Evolutionary conservation across 2,113 vertebrate species (phyloP).

Genomic region (Orycteropus afer): DNA sequence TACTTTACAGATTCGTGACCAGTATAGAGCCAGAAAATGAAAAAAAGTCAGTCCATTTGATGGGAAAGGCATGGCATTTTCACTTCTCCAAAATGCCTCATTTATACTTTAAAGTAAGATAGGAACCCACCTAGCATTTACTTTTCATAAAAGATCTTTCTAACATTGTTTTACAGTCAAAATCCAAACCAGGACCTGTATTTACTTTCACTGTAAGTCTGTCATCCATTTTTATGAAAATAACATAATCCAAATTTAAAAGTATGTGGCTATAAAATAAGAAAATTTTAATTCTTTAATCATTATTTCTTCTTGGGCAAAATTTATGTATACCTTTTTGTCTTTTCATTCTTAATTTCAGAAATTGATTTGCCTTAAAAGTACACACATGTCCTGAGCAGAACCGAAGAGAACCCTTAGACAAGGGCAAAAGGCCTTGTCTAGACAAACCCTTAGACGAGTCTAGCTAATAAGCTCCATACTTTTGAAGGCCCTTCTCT

Average conservation of each 20-base stretch:
- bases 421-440: neutral
- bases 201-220: neutral
- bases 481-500: neutral
- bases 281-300: neutral
- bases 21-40: constrained; percentile 1
- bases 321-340: neutral
- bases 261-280: neutral
- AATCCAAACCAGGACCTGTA: neutral
- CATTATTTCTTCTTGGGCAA: constrained; percentile 18
- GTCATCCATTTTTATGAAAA: neutral
- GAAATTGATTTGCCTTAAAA: constrained; percentile 36
- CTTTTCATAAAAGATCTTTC: constrained; percentile 11
- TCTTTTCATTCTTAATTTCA: constrained; percentile 47
- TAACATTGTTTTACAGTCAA: constrained; percentile 9
- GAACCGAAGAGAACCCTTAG: constrained; percentile 2
- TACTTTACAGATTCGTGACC: neutral
- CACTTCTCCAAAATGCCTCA: neutral
- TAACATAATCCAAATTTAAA: constrained; percentile 11
- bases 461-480: neutral
- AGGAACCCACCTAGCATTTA: neutral
- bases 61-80: neutral
- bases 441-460: neutral
- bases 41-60: neutral
- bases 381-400: neutral
- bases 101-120: constrained; percentile 21